Conservation (phyloP, 2,888 invertebrate species). For the Papilio demoleus region DNA sequence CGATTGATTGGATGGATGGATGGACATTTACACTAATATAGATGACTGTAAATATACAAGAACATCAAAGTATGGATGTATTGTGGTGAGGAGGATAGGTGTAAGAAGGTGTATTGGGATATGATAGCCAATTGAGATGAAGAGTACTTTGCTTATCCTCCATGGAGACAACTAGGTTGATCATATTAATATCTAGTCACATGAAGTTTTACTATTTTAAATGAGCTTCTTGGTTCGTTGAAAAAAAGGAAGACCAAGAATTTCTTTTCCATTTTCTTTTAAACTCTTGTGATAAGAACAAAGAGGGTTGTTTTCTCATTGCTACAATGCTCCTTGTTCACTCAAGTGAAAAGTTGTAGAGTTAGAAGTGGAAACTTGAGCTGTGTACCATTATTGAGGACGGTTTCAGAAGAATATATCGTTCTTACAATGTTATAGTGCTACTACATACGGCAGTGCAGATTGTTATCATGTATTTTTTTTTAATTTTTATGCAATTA, state of each 20-base stretch:
- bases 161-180: no score
- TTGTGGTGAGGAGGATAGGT: no score
- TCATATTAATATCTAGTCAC: no score
- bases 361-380: constrained; percentile 27
- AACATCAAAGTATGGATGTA: no score
- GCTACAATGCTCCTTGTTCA: constrained; percentile 23
- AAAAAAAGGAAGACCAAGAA: neutral
- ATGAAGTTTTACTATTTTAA: neutral
- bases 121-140: no score
- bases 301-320: constrained; percentile 29
- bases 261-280: constrained; percentile 22
- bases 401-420: neutral
- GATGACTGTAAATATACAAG: no score
- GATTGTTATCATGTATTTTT: no score
- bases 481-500: neutral
- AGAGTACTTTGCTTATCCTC: no score
- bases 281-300: constrained; percentile 22
- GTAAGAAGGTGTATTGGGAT: no score
- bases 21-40: no score
- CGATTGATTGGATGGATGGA: no score
- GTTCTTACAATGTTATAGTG: neutral
- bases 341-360: constrained; percentile 36
- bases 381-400: constrained; percentile 10
- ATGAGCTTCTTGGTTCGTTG: no score
- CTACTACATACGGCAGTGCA: neutral